Conservation (phyloP, 2,113 vertebrate genomes). For the Pimephales promelas region DNA sequence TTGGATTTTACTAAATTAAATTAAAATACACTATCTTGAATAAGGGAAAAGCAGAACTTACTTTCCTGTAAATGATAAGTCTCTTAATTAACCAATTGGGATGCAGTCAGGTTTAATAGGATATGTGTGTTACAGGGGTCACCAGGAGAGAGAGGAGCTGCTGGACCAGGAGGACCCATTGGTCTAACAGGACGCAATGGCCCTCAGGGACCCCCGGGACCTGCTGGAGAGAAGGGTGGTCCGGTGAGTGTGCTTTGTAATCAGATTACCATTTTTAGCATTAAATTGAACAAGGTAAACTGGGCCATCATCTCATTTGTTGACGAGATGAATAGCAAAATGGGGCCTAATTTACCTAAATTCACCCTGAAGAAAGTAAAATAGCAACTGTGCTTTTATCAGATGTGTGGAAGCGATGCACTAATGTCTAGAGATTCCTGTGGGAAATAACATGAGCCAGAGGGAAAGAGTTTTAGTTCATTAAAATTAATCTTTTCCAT, state of each 20-base stretch:
- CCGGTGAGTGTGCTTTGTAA: conserved; percentile 82
- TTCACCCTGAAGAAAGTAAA: neutral
- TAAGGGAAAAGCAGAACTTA: too few species aligned
- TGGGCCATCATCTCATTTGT: neutral
- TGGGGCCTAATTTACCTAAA: neutral
- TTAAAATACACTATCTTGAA: too few species aligned
- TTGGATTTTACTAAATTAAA: too few species aligned
- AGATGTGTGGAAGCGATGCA: neutral
- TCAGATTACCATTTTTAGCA: neutral
- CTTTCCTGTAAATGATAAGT: too few species aligned
- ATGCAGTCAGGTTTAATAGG: neutral
- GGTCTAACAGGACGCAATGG: conserved; percentile 92
- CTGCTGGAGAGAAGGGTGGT: conserved; percentile 94
- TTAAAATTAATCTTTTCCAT: conserved; percentile 7
- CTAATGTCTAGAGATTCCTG: neutral
- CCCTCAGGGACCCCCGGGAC: conserved; percentile 91
- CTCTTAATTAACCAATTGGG: too few species aligned
- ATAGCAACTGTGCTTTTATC: neutral
- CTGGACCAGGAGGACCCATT: conserved; percentile 92
- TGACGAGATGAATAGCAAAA: neutral
- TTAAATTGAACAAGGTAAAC: neutral
- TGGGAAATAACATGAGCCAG: neutral
- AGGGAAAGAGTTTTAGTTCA: conserved; percentile 16
- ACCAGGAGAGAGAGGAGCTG: conserved; percentile 90
- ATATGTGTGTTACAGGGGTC: conserved; percentile 82